phyloP scores from a whole-genome alignment of 2,113 vertebrate species.

The Mesembrinibis cayennensis region DNA sequence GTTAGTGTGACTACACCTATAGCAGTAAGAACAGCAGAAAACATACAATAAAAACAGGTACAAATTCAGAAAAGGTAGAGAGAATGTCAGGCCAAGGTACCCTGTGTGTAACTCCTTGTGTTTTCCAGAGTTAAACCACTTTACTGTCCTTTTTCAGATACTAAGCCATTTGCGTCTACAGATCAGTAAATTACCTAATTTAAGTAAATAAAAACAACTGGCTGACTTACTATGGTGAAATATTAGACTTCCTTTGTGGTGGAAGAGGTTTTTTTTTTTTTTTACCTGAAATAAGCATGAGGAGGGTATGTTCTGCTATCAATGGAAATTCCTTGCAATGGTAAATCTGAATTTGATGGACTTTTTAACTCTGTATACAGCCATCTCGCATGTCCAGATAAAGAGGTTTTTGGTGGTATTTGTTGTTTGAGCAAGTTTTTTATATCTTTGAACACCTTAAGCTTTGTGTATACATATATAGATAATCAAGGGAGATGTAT shows the following conservation, averaged over 20 bases:
- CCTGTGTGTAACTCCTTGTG: neutral
- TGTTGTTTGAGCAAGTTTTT: neutral
- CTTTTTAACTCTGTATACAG: neutral
- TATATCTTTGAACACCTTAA: neutral
- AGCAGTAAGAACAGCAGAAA: neutral
- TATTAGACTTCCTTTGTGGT: neutral
- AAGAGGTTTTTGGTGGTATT: neutral
- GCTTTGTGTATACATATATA: neutral
- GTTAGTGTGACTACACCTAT: neutral
- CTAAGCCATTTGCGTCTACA: neutral
- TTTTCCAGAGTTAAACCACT: neutral
- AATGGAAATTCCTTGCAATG: neutral
- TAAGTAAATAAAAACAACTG: neutral
- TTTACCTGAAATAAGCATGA: neutral
- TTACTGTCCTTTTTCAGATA: neutral
- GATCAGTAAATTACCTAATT: neutral
- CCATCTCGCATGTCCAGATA: neutral
- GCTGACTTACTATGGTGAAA: neutral
- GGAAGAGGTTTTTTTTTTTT: neutral
- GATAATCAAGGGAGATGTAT: neutral
- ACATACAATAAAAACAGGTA: neutral
- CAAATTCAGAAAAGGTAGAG: neutral
- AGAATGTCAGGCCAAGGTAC: neutral
- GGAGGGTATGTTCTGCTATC: neutral
- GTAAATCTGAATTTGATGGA: neutral